Base-by-base conservation (phyloP, 2,888 invertebrate genomes). In the Encarsia formosa region DNA sequence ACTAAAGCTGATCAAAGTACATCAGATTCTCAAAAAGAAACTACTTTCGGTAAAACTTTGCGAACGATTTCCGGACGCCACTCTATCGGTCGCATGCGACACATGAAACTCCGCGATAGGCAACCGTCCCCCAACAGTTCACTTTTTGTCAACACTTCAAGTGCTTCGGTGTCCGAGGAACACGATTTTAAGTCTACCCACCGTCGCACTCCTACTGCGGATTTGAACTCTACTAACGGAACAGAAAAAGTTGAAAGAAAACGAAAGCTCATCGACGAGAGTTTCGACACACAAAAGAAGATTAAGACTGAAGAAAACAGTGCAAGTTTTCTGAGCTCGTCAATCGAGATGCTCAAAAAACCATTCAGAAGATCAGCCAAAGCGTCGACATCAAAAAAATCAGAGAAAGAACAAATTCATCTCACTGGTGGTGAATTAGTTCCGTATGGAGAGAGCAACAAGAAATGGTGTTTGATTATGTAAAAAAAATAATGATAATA, bases 61-160 rank as follows among this genome's bases (percentile, higher is more conserved):
- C 63, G 72, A 42, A 68, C 59, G 22, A 69, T 73, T 15, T 66
- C 71, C 2, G 73, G 71, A 16, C 67, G 73, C 26, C 63, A 63
- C 38, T 69, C 71, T 3, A 54, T 73, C 4, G 63, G 63, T 52
- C 65, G 71, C 34, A 57, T 70, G 59, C 63, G 66, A 20, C 63
- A 69, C 23, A 62, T 68, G 4, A 68, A 69, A 13, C 24, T 68
- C 2, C 60, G 66, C 2, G 69, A 73, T 11, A 60, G 61, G 15
- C 64, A 67, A 53, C 52, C 64, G n/a, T 70, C 73, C 1, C 69
- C 72, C 2, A 71, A 71, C 38, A 69, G 65, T 34, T 73, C 73
- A 3, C 56, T 73, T 9, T 74, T 66, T 51, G 73, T 73, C 0
- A 74, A 74, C 38, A 70, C 68, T 1, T 72, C 73, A 0, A 52